These are phyloP conservation scores for Endomychus coccineus DNA, from an alignment of 2,888 invertebrate genomes.

Conservation along the genomic window DNA sequence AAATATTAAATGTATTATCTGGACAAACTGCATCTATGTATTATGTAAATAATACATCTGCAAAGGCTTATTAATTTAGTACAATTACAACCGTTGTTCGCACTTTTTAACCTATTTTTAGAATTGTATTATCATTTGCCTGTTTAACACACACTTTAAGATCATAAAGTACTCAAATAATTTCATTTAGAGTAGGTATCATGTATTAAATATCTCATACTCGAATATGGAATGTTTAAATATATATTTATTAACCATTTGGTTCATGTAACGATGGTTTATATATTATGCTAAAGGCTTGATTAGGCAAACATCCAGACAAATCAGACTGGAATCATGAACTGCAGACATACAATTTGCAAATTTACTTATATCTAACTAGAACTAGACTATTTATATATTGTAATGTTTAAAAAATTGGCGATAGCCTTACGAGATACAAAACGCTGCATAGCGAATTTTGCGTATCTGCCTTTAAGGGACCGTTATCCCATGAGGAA, in stretches of 20 bases:
- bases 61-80: slow-evolving; percentile 42
- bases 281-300: slow-evolving; percentile 39
- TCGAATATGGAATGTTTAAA: slow-evolving; percentile 38
- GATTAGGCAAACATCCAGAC: slow-evolving; percentile 43
- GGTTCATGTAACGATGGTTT: slow-evolving; percentile 35
- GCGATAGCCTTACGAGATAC: slow-evolving; percentile 37
- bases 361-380: slow-evolving; percentile 31
- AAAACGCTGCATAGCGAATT: slow-evolving; percentile 33
- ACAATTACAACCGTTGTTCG: slow-evolving; percentile 41
- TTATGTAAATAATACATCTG: slow-evolving; percentile 39
- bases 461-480: slow-evolving; percentile 26
- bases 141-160: slow-evolving; percentile 34
- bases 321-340: slow-evolving; percentile 38
- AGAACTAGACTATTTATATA: slow-evolving; percentile 16
- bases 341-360: slow-evolving; percentile 37
- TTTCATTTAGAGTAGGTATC: slow-evolving; percentile 15
- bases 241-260: slow-evolving; percentile 31
- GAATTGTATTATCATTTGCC: slow-evolving; percentile 38
- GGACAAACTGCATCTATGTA: slow-evolving; percentile 36
- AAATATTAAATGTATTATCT: slow-evolving; percentile 22
- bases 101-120: slow-evolving; percentile 40
- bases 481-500: too few relatives aligned
- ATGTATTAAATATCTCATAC: slow-evolving; percentile 21
- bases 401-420: slow-evolving; percentile 38
- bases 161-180: slow-evolving; percentile 39